Evolutionary conservation across 2,113 vertebrate species (phyloP), one percentile per base, ranked within the genome.

Genomic region (Anthoscopus minutus): DNA sequence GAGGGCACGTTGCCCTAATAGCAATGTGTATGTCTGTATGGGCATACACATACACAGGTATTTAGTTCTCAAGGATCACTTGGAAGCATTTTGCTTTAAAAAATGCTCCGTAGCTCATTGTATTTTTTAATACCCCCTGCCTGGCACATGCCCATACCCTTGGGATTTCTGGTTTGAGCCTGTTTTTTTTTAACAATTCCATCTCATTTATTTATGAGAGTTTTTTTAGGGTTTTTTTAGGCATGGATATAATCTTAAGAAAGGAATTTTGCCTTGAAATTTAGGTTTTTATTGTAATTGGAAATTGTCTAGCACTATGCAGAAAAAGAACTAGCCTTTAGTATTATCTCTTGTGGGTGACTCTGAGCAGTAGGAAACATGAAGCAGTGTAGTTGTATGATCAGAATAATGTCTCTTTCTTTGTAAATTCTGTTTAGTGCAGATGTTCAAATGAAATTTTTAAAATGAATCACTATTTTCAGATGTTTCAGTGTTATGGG

Each of bases 391-490:
- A 56, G n/a, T 60, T 91, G 28, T 76, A 44, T 18, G 57, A 89
- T 85, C 64, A 62, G 50, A 70, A 74, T 89, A 81, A 78, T 44
- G 38, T 87, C n/a, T 69, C 38, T 83, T 72, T 69, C 86, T 95
- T 81, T 81, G 72, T 94, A 89, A 94, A 81, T 95, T 95, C 86
- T 96, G 50, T 91, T 70, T 78, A 79, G 84, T 89, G 81, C 95
- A 93, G 86, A 91, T 71, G 51, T 83, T 88, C 92, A 69, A 96
- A 92, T 86, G 53, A 67, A 89, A 62, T 91, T 93, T 96, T 89
- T 65, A 62, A 96, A 95, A 72, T 86, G 38, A 87, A 82, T 94
- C 66, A 60, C 71, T 79, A 13, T 96, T 96, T 97, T 95, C 93
- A 79, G 81, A 77, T 89, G 61, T 65, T 86, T 97, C 64, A 60